These are phyloP conservation scores for Orbicella faveolata DNA, from an alignment of 64 coral and sea anemone genomes.

Conservation along the genomic window DNA sequence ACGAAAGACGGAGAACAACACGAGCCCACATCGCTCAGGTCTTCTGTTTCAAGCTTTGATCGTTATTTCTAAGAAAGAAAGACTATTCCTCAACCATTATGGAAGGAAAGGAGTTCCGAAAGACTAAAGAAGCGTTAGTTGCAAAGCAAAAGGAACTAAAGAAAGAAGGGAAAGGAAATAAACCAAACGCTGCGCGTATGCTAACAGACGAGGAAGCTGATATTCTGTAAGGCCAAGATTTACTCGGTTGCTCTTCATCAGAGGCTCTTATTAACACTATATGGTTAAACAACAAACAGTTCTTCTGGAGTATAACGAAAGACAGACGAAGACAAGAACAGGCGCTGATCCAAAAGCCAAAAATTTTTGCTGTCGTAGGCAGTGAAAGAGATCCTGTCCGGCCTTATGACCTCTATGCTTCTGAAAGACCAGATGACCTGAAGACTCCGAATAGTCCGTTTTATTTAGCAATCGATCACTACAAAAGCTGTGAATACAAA, in stretches of 20 bases:
- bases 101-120: too few species aligned
- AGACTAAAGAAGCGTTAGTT: not conserved
- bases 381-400: not conserved
- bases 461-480: not conserved
- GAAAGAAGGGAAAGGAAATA: conserved; percentile 34
- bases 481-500: not conserved
- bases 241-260: conserved; percentile 24
- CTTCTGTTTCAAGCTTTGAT: conserved; percentile 46
- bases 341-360: not conserved
- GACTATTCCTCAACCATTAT: conserved; percentile 26
- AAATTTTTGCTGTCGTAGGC: conserved; percentile 41
- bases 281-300: conserved; percentile 23
- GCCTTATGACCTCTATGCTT: not conserved
- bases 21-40: conserved; percentile 23
- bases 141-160: conserved; percentile 57
- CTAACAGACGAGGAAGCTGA: conserved; percentile 39
- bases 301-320: not conserved
- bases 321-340: not conserved
- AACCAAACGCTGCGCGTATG: not conserved
- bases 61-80: conserved; percentile 44
- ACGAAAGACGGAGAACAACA: not conserved
- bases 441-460: too few species aligned
- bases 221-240: conserved; percentile 46
- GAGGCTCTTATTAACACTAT: conserved; percentile 4
- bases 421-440: not conserved